A percentile compares a stretch with the other conserved stretches of the same genome.
Conservation (phyloP, 2,888 invertebrate species). For the Caenorhabditis doughertyi region DNA sequence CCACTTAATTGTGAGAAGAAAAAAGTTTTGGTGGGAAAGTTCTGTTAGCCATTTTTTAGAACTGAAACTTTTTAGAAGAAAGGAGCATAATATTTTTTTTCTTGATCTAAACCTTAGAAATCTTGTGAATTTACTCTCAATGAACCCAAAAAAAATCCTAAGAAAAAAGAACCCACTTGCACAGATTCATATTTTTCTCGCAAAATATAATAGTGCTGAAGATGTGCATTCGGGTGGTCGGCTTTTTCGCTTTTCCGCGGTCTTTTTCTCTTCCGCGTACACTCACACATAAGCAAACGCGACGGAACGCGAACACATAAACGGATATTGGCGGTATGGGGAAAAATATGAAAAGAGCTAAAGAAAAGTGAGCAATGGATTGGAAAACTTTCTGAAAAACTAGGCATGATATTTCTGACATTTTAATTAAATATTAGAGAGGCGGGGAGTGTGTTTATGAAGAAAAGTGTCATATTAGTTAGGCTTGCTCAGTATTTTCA, state of each 20-base stretch:
- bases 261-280: slow-evolving; percentile 23
- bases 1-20: slow-evolving; percentile 11
- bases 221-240: slow-evolving; percentile 8
- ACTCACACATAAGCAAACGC: slow-evolving; percentile 23
- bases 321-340: slow-evolving; percentile 47
- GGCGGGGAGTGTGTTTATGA: too few relatives aligned
- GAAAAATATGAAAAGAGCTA: slow-evolving; percentile 15
- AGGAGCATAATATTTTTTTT: not conserved
- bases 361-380: slow-evolving; percentile 6
- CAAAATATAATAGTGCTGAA: not conserved
- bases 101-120: too few relatives aligned
- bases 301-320: slow-evolving; percentile 52
- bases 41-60: not conserved
- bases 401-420: slow-evolving; percentile 9
- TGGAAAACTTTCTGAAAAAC: not conserved
- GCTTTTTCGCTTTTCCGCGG: not conserved
- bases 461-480: too few relatives aligned
- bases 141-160: too few relatives aligned
- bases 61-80: not conserved
- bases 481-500: too few relatives aligned
- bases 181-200: not conserved
- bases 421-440: too few relatives aligned
- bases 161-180: not conserved
- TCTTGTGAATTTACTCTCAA: too few relatives aligned
- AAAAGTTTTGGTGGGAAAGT: not conserved